Evolutionary conservation across 2,888 invertebrate species (phyloP).

Genomic region (Pachymerium ferrugineum): DNA sequence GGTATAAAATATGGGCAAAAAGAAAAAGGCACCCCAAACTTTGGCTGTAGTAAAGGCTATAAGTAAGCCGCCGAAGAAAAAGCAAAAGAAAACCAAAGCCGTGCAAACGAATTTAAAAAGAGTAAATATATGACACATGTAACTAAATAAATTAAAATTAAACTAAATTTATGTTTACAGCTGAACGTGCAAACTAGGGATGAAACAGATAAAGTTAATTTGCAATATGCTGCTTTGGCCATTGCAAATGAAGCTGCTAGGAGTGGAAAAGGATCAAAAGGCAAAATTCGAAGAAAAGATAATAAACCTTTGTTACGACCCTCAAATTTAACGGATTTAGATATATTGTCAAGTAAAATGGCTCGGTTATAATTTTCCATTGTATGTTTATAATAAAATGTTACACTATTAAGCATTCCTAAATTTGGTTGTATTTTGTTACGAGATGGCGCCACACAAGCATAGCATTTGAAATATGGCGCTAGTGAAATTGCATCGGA

Average conservation of each 20-base stretch:
- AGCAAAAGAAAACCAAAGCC: constrained; percentile 34
- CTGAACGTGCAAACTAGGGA: background rate
- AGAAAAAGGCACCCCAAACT: background rate
- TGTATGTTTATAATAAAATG: no score
- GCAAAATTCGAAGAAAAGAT: background rate
- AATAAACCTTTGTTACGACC: no score
- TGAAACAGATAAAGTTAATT: background rate
- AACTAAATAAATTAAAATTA: background rate
- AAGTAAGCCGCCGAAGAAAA: background rate
- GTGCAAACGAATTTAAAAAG: constrained; percentile 37
- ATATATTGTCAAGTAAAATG: no score
- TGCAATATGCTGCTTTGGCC: background rate
- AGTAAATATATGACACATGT: constrained; percentile 28
- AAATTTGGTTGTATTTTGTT: background rate
- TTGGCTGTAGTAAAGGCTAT: background rate
- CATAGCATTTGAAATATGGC: background rate
- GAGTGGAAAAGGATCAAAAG: no score
- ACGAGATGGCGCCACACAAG: background rate
- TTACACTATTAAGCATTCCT: no score
- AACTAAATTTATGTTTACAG: background rate
- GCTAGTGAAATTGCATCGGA: background rate
- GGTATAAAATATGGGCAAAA: background rate
- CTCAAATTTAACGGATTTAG: no score
- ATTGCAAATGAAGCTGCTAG: no score
- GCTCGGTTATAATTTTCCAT: no score